phyloP scores from a whole-genome alignment of 2,113 vertebrate genomes.

The Ciconia boyciana region DNA sequence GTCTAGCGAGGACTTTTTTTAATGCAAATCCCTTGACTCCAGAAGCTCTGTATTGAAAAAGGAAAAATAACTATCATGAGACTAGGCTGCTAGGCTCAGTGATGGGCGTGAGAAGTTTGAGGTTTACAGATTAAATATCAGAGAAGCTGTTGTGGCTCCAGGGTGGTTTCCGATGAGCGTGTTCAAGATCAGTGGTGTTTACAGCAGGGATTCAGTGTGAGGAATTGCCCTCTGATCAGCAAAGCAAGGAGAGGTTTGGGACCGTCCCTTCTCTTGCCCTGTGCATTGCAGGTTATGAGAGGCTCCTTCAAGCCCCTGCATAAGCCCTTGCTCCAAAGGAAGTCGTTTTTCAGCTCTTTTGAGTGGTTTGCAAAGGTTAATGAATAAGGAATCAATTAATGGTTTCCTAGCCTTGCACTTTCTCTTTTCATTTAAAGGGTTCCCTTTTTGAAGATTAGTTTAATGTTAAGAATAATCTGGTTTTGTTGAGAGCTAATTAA shows the following conservation, averaged over 20 bases:
- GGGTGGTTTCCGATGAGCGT: background rate
- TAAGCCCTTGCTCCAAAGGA: constrained; percentile 7
- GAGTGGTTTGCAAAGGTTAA: constrained; percentile 64
- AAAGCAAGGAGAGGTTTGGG: background rate
- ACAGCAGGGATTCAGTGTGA: background rate
- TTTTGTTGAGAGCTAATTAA: constrained; percentile 33
- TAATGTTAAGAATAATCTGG: constrained; percentile 35
- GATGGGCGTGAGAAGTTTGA: background rate
- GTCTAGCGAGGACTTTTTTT: background rate
- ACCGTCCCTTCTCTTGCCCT: background rate
- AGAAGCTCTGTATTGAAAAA: background rate
- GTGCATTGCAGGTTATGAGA: background rate
- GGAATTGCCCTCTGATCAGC: background rate
- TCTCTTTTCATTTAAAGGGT: constrained; percentile 41
- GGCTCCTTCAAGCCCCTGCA: background rate
- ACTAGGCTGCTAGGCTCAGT: background rate
- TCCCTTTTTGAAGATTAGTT: constrained; percentile 53
- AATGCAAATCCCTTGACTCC: background rate
- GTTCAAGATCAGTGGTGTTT: background rate
- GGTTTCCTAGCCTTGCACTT: constrained; percentile 45
- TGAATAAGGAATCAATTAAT: constrained; percentile 71
- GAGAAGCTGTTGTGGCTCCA: background rate
- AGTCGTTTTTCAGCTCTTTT: constrained; percentile 39
- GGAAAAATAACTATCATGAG: background rate
- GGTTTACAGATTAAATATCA: constrained; percentile 1